Evolutionary conservation across 2,797 vertebrate species (phyloP).

Genomic region (Corythornis leucogaster): DNA sequence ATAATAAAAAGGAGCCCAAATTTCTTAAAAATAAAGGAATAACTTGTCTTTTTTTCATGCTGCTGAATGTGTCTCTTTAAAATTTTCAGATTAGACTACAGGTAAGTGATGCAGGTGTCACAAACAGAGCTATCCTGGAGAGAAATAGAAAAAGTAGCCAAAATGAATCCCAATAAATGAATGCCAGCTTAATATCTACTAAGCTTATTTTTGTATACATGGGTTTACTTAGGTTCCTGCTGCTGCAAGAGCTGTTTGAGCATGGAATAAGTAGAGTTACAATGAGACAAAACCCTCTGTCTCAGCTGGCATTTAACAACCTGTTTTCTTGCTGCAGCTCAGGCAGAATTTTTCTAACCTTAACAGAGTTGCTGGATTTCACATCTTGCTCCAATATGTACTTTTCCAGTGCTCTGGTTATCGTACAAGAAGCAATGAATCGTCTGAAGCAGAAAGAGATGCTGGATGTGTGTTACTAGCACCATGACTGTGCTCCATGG

Average conservation of each 20-base stretch:
- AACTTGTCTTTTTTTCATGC: background rate
- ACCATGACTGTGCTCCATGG: background rate
- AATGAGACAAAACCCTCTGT: constrained; percentile 78
- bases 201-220: constrained; percentile 63
- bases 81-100: constrained; percentile 52
- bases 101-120: constrained; percentile 20
- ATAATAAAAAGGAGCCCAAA: background rate
- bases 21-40: background rate
- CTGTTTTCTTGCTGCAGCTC: constrained; percentile 74
- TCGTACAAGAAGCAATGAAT: background rate
- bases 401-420: background rate
- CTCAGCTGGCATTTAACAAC: constrained; percentile 80
- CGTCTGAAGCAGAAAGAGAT: background rate
- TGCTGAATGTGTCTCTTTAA: constrained; percentile 2
- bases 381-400: constrained; percentile 36
- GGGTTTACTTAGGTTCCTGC: constrained; percentile 61
- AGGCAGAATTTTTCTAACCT: constrained; percentile 73
- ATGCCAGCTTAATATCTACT: constrained; percentile 73
- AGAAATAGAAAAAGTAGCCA: constrained; percentile 68
- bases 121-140: constrained; percentile 53
- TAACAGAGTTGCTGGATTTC: constrained; percentile 59
- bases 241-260: constrained; percentile 73
- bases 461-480: background rate
- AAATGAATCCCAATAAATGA: constrained; percentile 74
- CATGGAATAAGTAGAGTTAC: constrained; percentile 73